Evolutionary conservation across 1,140 invertebrate species (phyloP), one percentile per base, ranked within the genome.

Genomic region (Ips nitidus): DNA sequence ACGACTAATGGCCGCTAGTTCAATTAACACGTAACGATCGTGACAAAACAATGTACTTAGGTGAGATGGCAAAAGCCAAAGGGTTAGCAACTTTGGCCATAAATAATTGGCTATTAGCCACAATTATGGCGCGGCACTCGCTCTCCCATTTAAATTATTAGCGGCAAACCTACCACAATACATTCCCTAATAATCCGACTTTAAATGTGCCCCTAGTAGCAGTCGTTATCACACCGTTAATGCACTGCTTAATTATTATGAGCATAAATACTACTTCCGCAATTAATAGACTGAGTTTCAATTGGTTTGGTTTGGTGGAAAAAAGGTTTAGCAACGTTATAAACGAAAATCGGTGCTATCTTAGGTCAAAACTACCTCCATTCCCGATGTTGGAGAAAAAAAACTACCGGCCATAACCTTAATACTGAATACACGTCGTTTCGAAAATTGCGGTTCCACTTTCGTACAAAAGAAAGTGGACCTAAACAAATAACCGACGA

Each of bases 31-130:
- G 52, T 65, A 64, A 43, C n/a, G 7, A 50, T 41, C 8, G n/a
- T 53, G 50, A 58, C 42, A 47, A 38, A 66, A 57, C 55, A 47
- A 40, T 58, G 47, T 41, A 40, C 4, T n/a, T 47, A 43, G 43
- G 53, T 22, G 55, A 1, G 5, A 45, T 52, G 59, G 61, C 45
- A 52, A 55, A 55, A 65, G 63, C 55, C 64, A 47, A 66, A 58
- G n/a, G 45, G 50, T 36, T 41, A 66, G 58, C 64, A 66, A 66
- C 53, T 66, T 66, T 66, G 42, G 64, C 55, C 42, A 66, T 66
- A 66, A 66, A 66, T 66, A 66, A 66, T 66, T 66, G 64, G 55
- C 55, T 66, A 66, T 66, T 66, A 66, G 64, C 64, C 55, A 45
- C 64, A 66, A 66, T 66, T 66, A 66, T 66, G 64, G 64, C 3